Evolutionary conservation across 2,797 vertebrate genomes (phyloP).

Genomic region (Typhlichthys eigenmanni): DNA sequence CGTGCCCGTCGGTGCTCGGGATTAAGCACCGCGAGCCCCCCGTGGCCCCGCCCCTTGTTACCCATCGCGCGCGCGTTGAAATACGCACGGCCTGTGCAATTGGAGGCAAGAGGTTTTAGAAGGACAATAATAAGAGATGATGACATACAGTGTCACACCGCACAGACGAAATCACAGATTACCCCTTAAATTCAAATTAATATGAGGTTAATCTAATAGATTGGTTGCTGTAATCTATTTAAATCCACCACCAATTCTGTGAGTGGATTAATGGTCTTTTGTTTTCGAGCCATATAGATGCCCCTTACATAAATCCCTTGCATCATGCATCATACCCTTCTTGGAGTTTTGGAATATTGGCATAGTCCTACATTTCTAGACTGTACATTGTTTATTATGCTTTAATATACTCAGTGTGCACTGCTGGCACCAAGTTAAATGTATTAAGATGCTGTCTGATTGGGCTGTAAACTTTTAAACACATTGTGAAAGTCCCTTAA

Average conservation of each 20-base stretch:
- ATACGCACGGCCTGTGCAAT: slow-evolving; percentile 55
- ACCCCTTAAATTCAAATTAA: slow-evolving; percentile 66
- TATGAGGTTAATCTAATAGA: slow-evolving; percentile 65
- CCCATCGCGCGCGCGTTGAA: slow-evolving; percentile 43
- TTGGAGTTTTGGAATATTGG: not conserved
- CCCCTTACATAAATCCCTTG: not conserved
- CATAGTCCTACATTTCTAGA: not conserved
- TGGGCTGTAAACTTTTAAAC: not conserved
- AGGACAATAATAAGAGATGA: slow-evolving; percentile 64
- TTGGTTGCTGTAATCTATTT: slow-evolving; percentile 59
- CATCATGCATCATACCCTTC: not conserved
- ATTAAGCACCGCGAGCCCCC: slow-evolving; percentile 40
- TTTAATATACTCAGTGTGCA: too few relatives aligned
- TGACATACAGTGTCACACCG: slow-evolving; percentile 60
- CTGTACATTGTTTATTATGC: not conserved
- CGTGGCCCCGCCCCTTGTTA: slow-evolving; percentile 13
- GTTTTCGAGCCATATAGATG: slow-evolving; percentile 34
- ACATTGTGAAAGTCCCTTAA: not conserved
- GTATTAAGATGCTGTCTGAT: not conserved
- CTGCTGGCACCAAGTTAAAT: not conserved
- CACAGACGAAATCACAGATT: slow-evolving; percentile 68
- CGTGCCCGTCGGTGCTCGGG: slow-evolving; percentile 32
- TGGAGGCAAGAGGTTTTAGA: slow-evolving; percentile 39
- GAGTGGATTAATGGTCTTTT: slow-evolving; percentile 55
- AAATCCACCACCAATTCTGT: slow-evolving; percentile 45